Percentiles rank a stretch among this genome's conserved stretches.
Evolutionary conservation across 2,113 vertebrate species (phyloP).

Genomic region (Catharus fuscescens): DNA sequence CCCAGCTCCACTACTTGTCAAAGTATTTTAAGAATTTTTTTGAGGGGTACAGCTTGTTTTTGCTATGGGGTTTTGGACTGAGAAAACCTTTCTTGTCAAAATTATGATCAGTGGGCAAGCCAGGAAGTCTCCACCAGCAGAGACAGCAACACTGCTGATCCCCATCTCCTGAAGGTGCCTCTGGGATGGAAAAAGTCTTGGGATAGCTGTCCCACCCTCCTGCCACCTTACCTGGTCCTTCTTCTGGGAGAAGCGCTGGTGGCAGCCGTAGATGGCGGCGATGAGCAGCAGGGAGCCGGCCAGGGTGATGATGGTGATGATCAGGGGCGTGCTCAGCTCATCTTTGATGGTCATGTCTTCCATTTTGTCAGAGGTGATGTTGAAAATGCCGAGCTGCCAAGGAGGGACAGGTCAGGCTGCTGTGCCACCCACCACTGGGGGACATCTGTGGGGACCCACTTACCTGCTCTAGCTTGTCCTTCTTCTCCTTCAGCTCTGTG

Average conservation of each 20-base stretch:
- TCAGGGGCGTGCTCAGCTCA: conserved; percentile 75
- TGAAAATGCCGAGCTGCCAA: conserved; percentile 58
- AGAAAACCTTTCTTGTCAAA: not conserved
- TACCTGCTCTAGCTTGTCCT: conserved; percentile 66
- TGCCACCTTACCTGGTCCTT: conserved; percentile 76
- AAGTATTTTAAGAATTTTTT: not conserved
- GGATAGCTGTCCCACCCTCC: not conserved
- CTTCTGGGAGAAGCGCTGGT: conserved; percentile 78
- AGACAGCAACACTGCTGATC: not conserved
- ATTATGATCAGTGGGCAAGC: fast-evolving
- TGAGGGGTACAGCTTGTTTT: not conserved
- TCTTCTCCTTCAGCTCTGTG: conserved; percentile 39
- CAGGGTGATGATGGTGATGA: conserved; percentile 81
- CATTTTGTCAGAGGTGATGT: conserved; percentile 20
- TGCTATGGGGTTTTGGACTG: not conserved
- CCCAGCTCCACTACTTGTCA: not conserved
- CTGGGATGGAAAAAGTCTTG: not conserved
- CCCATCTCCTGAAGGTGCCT: not conserved
- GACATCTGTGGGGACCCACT: not conserved
- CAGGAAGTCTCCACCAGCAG: not conserved
- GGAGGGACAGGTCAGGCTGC: not conserved
- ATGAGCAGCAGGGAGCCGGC: conserved; percentile 74
- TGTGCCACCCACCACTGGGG: not conserved
- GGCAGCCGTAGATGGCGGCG: conserved; percentile 77
- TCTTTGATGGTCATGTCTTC: conserved; percentile 51